Percentiles rank a stretch among this genome's conserved stretches.
Evolutionary conservation across 2,797 vertebrate genomes (phyloP).

Genomic region (Sebastes cheni): DNA sequence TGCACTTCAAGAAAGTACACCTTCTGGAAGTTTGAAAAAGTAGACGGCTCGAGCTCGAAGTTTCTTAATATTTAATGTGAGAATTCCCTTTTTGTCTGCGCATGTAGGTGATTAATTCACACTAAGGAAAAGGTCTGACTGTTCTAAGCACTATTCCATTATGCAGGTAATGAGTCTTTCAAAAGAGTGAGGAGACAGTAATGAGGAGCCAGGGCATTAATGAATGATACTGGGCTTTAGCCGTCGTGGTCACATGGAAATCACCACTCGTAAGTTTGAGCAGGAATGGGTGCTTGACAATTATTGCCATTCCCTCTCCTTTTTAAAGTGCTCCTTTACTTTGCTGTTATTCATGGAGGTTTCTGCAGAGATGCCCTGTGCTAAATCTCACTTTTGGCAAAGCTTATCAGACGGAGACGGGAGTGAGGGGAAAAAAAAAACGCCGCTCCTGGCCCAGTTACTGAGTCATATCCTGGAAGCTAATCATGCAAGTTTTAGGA

Average conservation of each 20-base stretch:
- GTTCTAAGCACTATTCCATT: conserved; percentile 85
- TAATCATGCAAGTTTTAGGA: conserved; percentile 41
- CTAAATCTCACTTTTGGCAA: conserved; percentile 70
- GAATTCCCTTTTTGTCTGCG: conserved; percentile 85
- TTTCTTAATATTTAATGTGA: conserved; percentile 85
- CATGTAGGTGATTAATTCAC: conserved; percentile 84
- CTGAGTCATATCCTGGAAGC: conserved; percentile 37
- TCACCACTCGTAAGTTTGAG: conserved; percentile 55
- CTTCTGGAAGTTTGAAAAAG: conserved; percentile 82
- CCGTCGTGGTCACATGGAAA: conserved; percentile 76
- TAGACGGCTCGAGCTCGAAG: conserved; percentile 51
- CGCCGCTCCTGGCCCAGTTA: conserved; percentile 42
- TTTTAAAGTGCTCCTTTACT: conserved; percentile 55
- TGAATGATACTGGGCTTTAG: conserved; percentile 84
- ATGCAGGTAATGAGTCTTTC: conserved; percentile 90
- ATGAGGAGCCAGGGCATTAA: conserved; percentile 85
- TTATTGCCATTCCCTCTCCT: conserved; percentile 66
- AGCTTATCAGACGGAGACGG: conserved; percentile 55
- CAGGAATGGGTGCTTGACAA: conserved; percentile 60
- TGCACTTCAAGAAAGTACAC: conserved; percentile 55
- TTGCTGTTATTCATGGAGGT: conserved; percentile 63
- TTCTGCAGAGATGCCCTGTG: conserved; percentile 62
- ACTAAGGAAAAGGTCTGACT: conserved; percentile 82
- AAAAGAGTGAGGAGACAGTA: conserved; percentile 85
- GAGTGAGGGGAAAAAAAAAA: conserved; percentile 5